Evolutionary conservation across 1,140 invertebrate genomes (phyloP), one percentile per base, ranked within the genome.

Genomic region (Apis florea): DNA sequence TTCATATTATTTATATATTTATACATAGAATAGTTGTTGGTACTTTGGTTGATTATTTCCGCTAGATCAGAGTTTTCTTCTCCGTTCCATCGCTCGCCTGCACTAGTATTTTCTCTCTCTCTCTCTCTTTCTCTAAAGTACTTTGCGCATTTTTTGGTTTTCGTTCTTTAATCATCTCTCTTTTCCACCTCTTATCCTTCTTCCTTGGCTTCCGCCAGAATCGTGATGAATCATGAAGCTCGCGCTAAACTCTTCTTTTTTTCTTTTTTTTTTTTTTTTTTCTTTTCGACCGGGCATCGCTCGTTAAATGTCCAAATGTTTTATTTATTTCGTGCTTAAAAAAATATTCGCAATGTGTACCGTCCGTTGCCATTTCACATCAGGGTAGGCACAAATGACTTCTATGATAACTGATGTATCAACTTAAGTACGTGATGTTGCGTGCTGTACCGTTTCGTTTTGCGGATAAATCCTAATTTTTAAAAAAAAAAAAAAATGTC

Each of bases 11-110:
- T 82, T 85, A 83, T 80, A 75, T 83, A 80, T 76, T 73, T 83
- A 83, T 85, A 83, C 87, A 84, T 61, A 61, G 78, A 83, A 89
- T 85, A 91, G 80, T 91, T 91, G 83, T 90, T 90, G 91, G 92
- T 92, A 93, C 91, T 88, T 91, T 88, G 72, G 89, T 91, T 86
- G 90, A 93, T 92, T 90, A 90, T 85, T 91, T 90, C 74, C 82
- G 83, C 86, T 88, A 90, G 90, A 90, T 91, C 88, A 89, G 88
- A 86, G 84, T 89, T 91, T 86, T 91, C 86, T 85, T 90, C 90
- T 88, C 88, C 89, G 89, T 89, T 89, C 85, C 86, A 89, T 86
- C 88, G 87, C 89, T 85, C 84, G 81, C 85, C 89, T 88, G 68
- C 51, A 83, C 79, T 88, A 90, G 69, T n/a, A n/a, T 21, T 70